Conservation (phyloP, 1,140 invertebrate genomes). For the Calliphora vicina region DNA sequence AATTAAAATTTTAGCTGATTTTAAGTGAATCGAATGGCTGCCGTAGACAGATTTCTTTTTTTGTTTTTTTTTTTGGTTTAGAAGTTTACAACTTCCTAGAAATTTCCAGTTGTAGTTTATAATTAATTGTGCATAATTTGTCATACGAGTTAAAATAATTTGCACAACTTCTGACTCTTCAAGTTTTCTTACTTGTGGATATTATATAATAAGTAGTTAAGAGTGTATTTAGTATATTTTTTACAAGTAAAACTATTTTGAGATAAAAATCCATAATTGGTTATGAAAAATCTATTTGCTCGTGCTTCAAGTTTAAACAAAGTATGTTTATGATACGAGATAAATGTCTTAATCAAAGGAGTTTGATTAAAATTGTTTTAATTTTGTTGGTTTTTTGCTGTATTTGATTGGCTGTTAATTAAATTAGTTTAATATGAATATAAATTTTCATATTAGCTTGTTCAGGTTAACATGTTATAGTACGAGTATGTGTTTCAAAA, state of each 20-base stretch:
- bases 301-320: no score
- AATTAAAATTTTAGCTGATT: background rate
- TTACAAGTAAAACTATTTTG: background rate
- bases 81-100: slow-evolving; percentile 3
- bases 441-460: no score
- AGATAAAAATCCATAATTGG: background rate
- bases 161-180: background rate
- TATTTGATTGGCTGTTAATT: no score
- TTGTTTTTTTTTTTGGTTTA: background rate
- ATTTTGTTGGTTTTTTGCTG: no score
- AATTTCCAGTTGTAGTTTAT: background rate
- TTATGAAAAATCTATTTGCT: background rate
- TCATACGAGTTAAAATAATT: background rate
- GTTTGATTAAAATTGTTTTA: background rate
- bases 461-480: no score
- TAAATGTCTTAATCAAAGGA: background rate
- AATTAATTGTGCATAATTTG: background rate
- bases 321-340: background rate
- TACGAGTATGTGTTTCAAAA: no score
- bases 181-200: background rate
- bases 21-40: background rate
- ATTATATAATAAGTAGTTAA: background rate
- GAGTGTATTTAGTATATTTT: background rate
- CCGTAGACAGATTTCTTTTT: background rate
- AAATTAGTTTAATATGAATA: no score